phyloP scores from a whole-genome alignment of 2,113 vertebrate genomes.

The Etheostoma cragini region DNA sequence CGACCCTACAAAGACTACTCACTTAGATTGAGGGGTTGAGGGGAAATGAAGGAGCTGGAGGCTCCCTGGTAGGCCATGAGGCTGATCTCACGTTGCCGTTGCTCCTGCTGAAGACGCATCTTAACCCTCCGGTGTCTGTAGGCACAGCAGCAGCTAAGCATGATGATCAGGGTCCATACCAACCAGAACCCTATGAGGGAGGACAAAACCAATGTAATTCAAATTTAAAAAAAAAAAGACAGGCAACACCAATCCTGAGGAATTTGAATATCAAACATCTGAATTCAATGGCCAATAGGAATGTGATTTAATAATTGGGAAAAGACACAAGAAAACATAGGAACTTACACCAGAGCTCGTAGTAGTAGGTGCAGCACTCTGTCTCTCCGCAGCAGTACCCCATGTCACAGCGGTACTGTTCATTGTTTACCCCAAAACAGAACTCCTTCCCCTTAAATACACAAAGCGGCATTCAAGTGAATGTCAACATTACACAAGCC shows the following conservation, averaged over 20 bases:
- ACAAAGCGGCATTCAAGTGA: constrained; percentile 46
- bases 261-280: not conserved
- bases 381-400: constrained; percentile 89
- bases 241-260: not conserved
- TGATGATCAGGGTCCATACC: constrained; percentile 88
- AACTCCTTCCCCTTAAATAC: constrained; percentile 85
- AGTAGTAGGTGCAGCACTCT: constrained; percentile 89
- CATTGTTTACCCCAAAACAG: constrained; percentile 87
- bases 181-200: constrained; percentile 88
- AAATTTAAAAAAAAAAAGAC: not conserved
- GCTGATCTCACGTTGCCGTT: constrained; percentile 88
- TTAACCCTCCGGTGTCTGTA: constrained; percentile 88
- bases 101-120: constrained; percentile 88
- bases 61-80: constrained; percentile 90
- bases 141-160: constrained; percentile 90
- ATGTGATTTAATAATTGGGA: not conserved
- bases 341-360: constrained; percentile 88
- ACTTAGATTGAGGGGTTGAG: constrained; percentile 85
- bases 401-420: constrained; percentile 88
- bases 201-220: not conserved
- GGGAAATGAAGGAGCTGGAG: constrained; percentile 83
- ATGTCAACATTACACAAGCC: constrained; percentile 33
- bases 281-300: not conserved
- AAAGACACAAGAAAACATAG: not conserved
- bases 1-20: constrained; percentile 60